Percentiles rank a stretch among this genome's conserved stretches.
phyloP scores from a whole-genome alignment of 2,888 invertebrate genomes.

The Epinotia ramella region DNA sequence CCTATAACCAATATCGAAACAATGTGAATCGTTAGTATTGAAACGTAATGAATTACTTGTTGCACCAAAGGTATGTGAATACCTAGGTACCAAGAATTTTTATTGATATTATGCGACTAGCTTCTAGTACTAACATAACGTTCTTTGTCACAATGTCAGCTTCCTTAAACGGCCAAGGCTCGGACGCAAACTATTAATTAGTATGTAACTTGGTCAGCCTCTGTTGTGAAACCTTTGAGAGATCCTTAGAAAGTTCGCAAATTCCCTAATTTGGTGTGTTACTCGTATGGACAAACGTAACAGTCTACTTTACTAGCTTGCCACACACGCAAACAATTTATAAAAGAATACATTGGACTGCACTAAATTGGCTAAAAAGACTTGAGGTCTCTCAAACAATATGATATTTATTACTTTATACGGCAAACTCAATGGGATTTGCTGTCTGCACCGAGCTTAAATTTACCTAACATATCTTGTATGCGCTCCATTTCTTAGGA shows the following conservation, averaged over 20 bases:
- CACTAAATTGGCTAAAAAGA: conserved; percentile 19
- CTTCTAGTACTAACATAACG: conserved; percentile 2
- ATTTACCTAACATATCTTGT: conserved; percentile 1
- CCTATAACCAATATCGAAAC: no score
- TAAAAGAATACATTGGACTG: conserved; percentile 10
- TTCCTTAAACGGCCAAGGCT: background rate
- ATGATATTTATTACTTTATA: conserved; percentile 25
- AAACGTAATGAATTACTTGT: background rate
- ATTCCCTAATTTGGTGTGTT: conserved; percentile 51
- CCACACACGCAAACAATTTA: conserved; percentile 11
- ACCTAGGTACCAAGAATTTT: background rate
- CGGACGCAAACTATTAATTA: conserved; percentile 48
- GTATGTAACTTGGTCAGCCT: conserved; percentile 56
- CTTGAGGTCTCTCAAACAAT: conserved; percentile 6
- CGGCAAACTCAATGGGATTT: conserved; percentile 9
- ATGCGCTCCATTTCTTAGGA: background rate
- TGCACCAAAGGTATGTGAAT: background rate
- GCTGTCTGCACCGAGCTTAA: conserved; percentile 1
- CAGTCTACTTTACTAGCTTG: background rate
- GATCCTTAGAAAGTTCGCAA: conserved; percentile 53
- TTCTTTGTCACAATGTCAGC: conserved; percentile 3
- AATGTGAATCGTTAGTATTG: no score
- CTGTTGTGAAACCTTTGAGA: conserved; percentile 51
- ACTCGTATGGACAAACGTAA: conserved; percentile 43
- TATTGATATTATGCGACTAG: background rate